Evolutionary conservation across 1,140 invertebrate genomes (phyloP).

Genomic region (Hylaeus anthracinus): DNA sequence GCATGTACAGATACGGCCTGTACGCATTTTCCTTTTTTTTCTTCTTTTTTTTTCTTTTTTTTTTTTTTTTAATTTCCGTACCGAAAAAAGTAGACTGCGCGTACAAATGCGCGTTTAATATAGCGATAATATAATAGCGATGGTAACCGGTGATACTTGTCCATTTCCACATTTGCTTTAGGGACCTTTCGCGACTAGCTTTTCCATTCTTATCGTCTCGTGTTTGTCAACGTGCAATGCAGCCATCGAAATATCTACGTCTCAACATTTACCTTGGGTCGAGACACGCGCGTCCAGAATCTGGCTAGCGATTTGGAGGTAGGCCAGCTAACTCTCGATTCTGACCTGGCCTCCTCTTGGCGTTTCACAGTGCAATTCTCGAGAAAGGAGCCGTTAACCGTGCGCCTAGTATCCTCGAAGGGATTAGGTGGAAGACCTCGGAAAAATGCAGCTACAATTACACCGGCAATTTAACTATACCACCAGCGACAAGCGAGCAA

Average conservation of each 20-base stretch:
- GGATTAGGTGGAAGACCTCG: conserved; percentile 2
- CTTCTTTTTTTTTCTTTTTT: too few relatives aligned
- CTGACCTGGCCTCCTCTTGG: conserved; percentile 45
- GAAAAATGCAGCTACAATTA: conserved; percentile 28
- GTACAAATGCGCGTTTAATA: not conserved
- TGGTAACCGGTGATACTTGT: not conserved
- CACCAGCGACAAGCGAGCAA: not conserved
- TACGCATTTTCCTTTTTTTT: too few relatives aligned
- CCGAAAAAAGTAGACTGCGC: too few relatives aligned
- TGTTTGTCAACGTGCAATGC: not conserved
- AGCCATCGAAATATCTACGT: conserved; percentile 7
- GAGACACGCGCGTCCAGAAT: conserved; percentile 49
- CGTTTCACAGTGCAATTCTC: conserved; percentile 33
- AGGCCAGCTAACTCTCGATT: conserved; percentile 53
- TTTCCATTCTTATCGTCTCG: not conserved
- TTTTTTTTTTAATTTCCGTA: too few relatives aligned
- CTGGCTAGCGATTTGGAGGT: conserved; percentile 60
- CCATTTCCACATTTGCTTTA: too few relatives aligned
- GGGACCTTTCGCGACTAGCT: not conserved
- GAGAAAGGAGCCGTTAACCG: not conserved
- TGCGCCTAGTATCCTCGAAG: not conserved
- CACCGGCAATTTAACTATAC: not conserved
- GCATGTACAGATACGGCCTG: not conserved
- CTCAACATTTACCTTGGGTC: conserved; percentile 52
- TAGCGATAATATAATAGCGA: too few relatives aligned